Conservation (phyloP, 1,140 invertebrate species). For the Myzus persicae region DNA sequence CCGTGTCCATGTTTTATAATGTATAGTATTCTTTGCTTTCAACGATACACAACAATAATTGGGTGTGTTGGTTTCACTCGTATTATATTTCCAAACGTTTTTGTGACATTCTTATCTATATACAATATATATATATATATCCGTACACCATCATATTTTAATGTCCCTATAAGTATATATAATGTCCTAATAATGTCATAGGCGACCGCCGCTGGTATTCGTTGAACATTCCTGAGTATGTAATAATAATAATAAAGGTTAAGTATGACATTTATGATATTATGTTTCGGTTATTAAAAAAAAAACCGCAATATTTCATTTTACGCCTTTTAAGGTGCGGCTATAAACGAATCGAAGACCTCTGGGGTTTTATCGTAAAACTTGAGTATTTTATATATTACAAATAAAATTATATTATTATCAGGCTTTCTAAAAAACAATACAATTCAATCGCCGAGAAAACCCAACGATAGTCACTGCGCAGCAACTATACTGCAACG, state of each 20-base stretch:
- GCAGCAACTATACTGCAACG: not conserved
- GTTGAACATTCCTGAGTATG: not conserved
- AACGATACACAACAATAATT: not conserved
- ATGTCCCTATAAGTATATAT: not conserved
- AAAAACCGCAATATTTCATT: not conserved
- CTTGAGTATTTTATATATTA: not conserved
- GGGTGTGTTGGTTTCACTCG: not conserved
- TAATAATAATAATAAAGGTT: constrained; percentile 8
- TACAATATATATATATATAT: not conserved
- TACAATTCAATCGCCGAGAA: not conserved
- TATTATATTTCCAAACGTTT: not conserved
- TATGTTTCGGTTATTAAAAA: not conserved
- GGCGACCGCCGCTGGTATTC: not conserved
- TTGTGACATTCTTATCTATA: not conserved
- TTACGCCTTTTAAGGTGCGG: not conserved
- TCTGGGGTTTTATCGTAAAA: not conserved
- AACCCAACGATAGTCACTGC: not conserved
- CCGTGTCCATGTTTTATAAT: not conserved
- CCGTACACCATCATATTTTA: not conserved
- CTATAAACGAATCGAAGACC: not conserved
- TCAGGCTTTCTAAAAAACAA: not conserved
- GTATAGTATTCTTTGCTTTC: not conserved
- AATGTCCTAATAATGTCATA: not conserved
- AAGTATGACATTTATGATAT: not conserved
- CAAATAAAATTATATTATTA: not conserved